A percentile compares a stretch with the other conserved stretches of the same genome.
phyloP scores from a whole-genome alignment of 2,888 invertebrate species.

The Julus scandinavius region DNA sequence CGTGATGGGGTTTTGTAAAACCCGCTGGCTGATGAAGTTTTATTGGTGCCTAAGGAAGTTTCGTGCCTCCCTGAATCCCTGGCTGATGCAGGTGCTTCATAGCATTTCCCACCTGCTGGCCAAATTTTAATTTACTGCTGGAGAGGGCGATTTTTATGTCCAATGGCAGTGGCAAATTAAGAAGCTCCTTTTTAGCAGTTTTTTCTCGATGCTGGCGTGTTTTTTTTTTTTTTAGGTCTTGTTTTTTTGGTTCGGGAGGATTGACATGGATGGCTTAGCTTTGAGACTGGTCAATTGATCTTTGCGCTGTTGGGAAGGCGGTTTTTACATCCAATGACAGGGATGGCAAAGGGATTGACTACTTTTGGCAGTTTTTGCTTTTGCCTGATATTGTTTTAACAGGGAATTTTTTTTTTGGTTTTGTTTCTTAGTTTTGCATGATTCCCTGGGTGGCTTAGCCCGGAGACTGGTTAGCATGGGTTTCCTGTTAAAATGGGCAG shows the following conservation, averaged over 20 bases:
- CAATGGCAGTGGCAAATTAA: not conserved
- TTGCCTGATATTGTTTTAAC: too few relatives aligned
- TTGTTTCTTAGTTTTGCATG: too few relatives aligned
- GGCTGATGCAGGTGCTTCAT: not conserved
- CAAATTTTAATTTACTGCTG: not conserved
- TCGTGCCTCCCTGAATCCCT: not conserved
- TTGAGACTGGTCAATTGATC: not conserved
- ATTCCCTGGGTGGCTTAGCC: too few relatives aligned
- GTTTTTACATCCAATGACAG: too few relatives aligned
- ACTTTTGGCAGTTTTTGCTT: too few relatives aligned
- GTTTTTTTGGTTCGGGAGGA: not conserved
- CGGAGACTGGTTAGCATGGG: too few relatives aligned
- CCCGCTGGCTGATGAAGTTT: not conserved
- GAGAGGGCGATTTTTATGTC: too few relatives aligned
- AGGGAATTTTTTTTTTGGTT: too few relatives aligned
- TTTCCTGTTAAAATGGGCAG: too few relatives aligned
- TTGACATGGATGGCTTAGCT: not conserved
- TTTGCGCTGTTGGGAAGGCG: too few relatives aligned
- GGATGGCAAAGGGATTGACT: too few relatives aligned
- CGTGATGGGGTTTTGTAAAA: not conserved
- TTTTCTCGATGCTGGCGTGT: not conserved
- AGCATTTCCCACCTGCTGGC: not conserved
- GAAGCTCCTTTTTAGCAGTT: not conserved
- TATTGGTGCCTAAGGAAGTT: not conserved
- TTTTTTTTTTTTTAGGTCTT: not conserved